Percentiles rank a stretch among this genome's conserved stretches.
phyloP scores from a whole-genome alignment of 2,888 invertebrate genomes.

The Tryphoninae sp. region DNA sequence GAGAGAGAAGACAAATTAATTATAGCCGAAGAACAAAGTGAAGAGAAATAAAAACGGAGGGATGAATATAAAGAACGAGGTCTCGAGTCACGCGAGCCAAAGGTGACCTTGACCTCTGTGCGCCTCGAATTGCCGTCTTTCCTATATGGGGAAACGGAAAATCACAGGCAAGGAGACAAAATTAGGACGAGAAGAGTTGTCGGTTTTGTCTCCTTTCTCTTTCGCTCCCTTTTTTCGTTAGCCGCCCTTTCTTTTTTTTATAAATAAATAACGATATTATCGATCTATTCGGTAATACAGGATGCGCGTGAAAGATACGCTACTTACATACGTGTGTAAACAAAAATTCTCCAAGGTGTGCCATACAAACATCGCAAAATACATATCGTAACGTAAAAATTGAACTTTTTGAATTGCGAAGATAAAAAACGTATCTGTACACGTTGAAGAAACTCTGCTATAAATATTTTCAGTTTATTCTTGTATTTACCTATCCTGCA shows the following conservation, averaged over 20 bases:
- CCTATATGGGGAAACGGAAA: not conserved
- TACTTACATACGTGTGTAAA: not conserved
- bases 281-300: constrained; percentile 20
- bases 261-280: constrained; percentile 51
- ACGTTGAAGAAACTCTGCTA: not conserved
- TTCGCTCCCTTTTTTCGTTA: not conserved
- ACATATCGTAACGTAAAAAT: not conserved
- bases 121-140: constrained; percentile 6
- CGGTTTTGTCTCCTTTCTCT: not conserved
- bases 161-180: not conserved
- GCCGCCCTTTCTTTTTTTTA: not conserved
- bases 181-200: constrained; percentile 7
- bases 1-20: constrained; percentile 10
- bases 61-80: constrained; percentile 4
- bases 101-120: constrained; percentile 44
- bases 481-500: not conserved
- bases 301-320: not conserved
- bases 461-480: not conserved
- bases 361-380: not conserved
- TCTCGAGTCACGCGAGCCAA: constrained; percentile 45
- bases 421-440: constrained; percentile 1
- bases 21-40: not conserved
- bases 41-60: not conserved
- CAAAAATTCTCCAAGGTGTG: not conserved
- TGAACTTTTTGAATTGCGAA: constrained; percentile 2